Conservation (phyloP, 2,888 invertebrate genomes). For the Philonicus albiceps region DNA sequence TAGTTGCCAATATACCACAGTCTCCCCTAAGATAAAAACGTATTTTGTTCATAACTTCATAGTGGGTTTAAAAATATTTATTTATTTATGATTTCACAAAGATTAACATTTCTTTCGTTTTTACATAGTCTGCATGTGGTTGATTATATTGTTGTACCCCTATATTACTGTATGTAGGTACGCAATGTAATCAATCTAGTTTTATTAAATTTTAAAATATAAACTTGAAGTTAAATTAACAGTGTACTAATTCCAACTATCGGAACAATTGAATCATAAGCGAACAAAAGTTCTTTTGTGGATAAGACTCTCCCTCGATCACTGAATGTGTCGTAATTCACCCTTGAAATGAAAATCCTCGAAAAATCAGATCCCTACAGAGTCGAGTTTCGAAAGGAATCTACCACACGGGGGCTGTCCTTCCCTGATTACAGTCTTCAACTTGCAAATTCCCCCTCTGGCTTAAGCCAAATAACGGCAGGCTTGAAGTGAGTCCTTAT, state of each 20-base stretch:
- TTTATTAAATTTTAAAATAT: not conserved
- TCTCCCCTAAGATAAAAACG: no score
- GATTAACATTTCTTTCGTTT: not conserved
- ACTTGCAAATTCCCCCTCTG: slow-evolving; percentile 30
- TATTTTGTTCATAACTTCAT: no score
- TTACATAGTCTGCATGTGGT: not conserved
- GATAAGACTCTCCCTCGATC: slow-evolving; percentile 45
- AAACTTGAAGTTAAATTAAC: not conserved
- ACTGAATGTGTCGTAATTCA: slow-evolving; percentile 44
- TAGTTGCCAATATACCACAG: no score
- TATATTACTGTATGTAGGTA: not conserved
- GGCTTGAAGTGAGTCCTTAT: slow-evolving; percentile 28
- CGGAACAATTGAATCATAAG: slow-evolving; percentile 32
- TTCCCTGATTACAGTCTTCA: not conserved
- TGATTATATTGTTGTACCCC: not conserved
- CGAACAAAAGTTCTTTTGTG: slow-evolving; percentile 40
- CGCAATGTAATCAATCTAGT: not conserved
- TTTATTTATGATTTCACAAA: no score
- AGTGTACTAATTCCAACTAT: slow-evolving; percentile 3
- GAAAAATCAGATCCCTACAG: slow-evolving; percentile 45
- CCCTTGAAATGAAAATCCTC: slow-evolving; percentile 46
- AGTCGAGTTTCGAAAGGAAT: not conserved
- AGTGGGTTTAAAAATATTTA: no score
- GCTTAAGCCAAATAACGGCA: slow-evolving; percentile 1
- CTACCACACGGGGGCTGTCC: not conserved